Percentiles rank a stretch among this genome's conserved stretches.
Conservation (phyloP, 2,113 vertebrate genomes). For the Oncorhynchus keta region DNA sequence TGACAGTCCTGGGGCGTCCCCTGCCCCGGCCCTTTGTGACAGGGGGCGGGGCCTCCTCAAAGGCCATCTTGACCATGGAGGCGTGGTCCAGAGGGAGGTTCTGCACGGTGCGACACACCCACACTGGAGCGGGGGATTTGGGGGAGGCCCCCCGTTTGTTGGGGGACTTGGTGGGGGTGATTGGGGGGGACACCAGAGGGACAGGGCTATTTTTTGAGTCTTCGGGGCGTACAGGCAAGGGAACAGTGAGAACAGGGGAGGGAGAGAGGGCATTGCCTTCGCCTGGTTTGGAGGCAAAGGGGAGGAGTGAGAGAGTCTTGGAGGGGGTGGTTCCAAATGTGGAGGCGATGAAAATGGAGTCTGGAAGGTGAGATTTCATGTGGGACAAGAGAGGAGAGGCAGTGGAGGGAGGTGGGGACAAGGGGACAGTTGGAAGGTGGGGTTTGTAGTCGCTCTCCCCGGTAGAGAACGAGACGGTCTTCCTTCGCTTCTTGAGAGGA, state of each 20-base stretch:
- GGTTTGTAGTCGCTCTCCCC: conserved; percentile 71
- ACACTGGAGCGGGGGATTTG: conserved; percentile 52
- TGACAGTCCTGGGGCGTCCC: conserved; percentile 62
- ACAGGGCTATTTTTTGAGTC: conserved; percentile 59
- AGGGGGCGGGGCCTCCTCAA: conserved; percentile 43
- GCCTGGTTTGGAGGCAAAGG: conserved; percentile 76
- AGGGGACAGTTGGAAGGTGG: conserved; percentile 19
- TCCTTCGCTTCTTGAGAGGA: conserved; percentile 88
- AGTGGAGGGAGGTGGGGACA: conserved; percentile 26
- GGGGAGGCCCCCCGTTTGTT: conserved; percentile 57
- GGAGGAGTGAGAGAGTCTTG: conserved; percentile 70
- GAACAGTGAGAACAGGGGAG: conserved; percentile 60
- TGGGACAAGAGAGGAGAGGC: conserved; percentile 39
- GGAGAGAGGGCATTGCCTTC: conserved; percentile 62
- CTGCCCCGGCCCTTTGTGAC: conserved; percentile 63
- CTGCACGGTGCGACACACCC: conserved; percentile 83
- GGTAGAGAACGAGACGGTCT: conserved; percentile 85
- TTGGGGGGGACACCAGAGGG: conserved; percentile 45
- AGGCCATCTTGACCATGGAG: conserved; percentile 81
- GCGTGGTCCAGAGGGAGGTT: conserved; percentile 88
- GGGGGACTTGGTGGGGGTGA: conserved; percentile 53
- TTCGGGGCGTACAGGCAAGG: conserved; percentile 59
- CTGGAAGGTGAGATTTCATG: conserved; percentile 34
- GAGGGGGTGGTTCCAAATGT: conserved; percentile 35
- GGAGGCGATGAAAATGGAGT: conserved; percentile 34